Evolutionary conservation across 2,888 invertebrate species (phyloP).

Genomic region (Ceraclea dissimilis): DNA sequence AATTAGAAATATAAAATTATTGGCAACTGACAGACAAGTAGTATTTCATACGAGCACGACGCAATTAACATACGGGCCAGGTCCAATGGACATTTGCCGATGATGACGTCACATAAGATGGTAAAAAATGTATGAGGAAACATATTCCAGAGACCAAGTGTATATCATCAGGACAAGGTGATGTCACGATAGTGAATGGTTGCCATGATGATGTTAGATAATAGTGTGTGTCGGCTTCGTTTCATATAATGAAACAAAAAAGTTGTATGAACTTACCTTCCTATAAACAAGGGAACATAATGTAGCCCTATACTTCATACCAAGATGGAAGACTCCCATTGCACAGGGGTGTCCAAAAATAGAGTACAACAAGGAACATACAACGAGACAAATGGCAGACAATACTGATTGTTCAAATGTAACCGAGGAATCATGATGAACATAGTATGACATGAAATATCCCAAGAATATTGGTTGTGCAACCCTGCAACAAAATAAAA

Average conservation of each 20-base stretch:
- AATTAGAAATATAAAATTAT: too few relatives aligned
- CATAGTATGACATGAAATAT: slow-evolving; percentile 21
- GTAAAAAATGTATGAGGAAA: too few relatives aligned
- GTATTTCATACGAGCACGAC: too few relatives aligned
- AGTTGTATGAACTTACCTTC: slow-evolving; percentile 50
- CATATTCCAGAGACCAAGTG: too few relatives aligned
- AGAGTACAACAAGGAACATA: slow-evolving; percentile 11
- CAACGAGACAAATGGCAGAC: slow-evolving; percentile 14
- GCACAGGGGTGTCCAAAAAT: slow-evolving; percentile 16
- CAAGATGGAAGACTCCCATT: slow-evolving; percentile 53
- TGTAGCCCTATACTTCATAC: slow-evolving; percentile 70
- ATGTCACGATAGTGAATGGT: too few relatives aligned
- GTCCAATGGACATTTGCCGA: too few relatives aligned
- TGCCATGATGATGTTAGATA: too few relatives aligned
- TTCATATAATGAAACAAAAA: background rate
- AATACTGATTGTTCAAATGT: slow-evolving; percentile 9
- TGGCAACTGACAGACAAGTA: too few relatives aligned
- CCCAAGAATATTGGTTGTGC: slow-evolving; percentile 23
- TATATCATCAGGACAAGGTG: too few relatives aligned
- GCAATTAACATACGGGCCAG: too few relatives aligned
- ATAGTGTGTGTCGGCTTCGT: too few relatives aligned
- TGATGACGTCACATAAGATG: too few relatives aligned
- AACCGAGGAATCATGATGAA: background rate
- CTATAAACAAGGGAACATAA: slow-evolving; percentile 73
- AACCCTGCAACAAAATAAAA: slow-evolving; percentile 16